These are phyloP conservation scores for Montipora efflorescens DNA, from an alignment of 64 coral and sea anemone genomes.

Conservation along the genomic window DNA sequence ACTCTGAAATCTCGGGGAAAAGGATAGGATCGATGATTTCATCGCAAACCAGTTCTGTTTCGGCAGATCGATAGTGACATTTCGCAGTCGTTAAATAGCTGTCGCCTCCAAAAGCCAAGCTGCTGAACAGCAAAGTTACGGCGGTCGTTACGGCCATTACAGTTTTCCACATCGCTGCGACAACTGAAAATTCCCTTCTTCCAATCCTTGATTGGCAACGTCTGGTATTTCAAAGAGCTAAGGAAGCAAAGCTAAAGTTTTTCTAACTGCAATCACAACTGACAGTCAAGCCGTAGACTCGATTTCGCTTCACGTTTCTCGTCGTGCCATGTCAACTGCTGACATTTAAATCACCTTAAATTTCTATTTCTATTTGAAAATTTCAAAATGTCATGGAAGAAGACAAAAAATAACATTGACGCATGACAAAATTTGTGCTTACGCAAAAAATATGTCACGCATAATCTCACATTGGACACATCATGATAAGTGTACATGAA, in stretches of 20 bases:
- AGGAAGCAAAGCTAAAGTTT: background rate
- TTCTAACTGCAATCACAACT: background rate
- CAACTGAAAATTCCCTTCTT: background rate
- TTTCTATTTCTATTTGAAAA: too few relatives aligned
- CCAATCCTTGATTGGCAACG: background rate
- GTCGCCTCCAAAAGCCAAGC: background rate
- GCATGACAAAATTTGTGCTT: too few relatives aligned
- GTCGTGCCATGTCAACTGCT: too few relatives aligned
- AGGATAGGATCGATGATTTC: constrained; percentile 1
- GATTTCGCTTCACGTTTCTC: too few relatives aligned
- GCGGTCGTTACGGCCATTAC: background rate
- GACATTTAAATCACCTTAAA: too few relatives aligned
- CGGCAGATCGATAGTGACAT: background rate
- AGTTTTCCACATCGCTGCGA: background rate
- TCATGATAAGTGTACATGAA: too few relatives aligned
- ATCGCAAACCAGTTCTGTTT: constrained; percentile 6
- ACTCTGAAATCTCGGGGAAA: background rate
- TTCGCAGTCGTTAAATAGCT: background rate
- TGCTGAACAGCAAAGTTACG: background rate
- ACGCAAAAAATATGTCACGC: too few relatives aligned
- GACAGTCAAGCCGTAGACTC: background rate
- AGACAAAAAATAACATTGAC: too few relatives aligned
- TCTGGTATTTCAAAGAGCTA: background rate
- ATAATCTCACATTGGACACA: too few relatives aligned
- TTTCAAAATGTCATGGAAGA: too few relatives aligned